Base-by-base conservation (phyloP, 2,797 vertebrate species). In the Cirrhinus mrigala region DNA sequence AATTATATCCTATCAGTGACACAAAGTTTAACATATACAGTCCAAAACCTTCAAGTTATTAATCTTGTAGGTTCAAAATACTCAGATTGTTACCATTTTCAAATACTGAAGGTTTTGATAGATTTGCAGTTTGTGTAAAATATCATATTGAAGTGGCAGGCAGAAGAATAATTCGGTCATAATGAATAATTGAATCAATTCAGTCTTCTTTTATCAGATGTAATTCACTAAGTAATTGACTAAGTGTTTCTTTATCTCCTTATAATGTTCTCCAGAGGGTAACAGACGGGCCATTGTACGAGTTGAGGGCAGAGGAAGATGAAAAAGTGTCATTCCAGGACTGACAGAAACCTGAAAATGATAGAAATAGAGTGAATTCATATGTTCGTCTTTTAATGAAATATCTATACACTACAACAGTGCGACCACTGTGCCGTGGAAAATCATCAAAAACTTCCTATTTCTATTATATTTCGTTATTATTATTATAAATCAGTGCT, bases 241-340 rank as follows among this genome's bases (percentile, higher is more conserved):
- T 10, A 15, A 40, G 33, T 64, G 5, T 79, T 58, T 7, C 20
- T 22, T 52, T 54, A 81, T 56, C 66, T 70, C 46, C 14, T 52
- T 77, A n/a, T 16, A 58, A 69, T 54, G 29, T 37, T 81, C 11
- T 69, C 22, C 64, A 18, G 64, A 77, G 33, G 22, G 33, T 77
- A 69, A 58, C 68, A 81, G 20, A n/a, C 48, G 20, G 44, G 46
- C 18, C 22, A 33, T 6, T 75, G 46, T 62, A 64, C 2, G 4
- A 29, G 8, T 66, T 16, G 37, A 27, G n/a, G 29, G 29, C 20
- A 66, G 44, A 40, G 14, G 22, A 83, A 52, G 58, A 75, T 76
- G 14, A 76, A 15, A 27, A 29, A 37, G n/a, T 83, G 3, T 50
- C 14, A 58, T 70, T 37, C 16, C 15, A 70, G 50, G 10, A 81